Evolutionary conservation across 2,113 vertebrate genomes (phyloP).

Genomic region (Passerina amoena): DNA sequence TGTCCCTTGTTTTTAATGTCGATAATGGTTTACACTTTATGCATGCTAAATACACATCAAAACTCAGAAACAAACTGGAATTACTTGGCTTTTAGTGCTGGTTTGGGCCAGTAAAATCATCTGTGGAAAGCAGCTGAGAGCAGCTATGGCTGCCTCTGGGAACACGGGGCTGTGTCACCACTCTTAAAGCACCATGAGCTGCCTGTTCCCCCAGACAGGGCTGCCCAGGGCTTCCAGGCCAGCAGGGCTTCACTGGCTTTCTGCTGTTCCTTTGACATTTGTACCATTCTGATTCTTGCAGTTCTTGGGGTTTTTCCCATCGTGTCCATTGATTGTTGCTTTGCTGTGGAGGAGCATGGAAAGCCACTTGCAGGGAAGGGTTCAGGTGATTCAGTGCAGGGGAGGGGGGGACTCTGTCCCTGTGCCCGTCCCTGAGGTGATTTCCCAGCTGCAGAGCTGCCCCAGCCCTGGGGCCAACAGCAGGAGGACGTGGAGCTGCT

Average conservation of each 20-base stretch:
- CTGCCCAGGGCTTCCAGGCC: accelerated
- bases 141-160: accelerated
- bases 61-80: neutral
- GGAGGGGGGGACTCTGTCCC: neutral
- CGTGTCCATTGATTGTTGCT: accelerated
- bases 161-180: accelerated
- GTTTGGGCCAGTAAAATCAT: neutral
- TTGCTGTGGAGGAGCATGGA: neutral
- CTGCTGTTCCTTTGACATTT: neutral
- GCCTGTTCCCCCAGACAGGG: accelerated
- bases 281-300: neutral
- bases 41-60: neutral
- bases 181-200: neutral
- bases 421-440: neutral
- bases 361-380: neutral
- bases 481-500: no score
- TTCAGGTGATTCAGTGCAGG: neutral
- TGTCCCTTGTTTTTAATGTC: neutral
- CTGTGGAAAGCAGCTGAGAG: neutral
- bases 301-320: neutral
- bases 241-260: neutral
- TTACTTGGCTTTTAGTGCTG: neutral
- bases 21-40: neutral
- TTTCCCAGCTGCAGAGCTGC: no score
- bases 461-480: neutral